Percentiles rank a stretch among this genome's conserved stretches.
Conservation (phyloP, 2,888 invertebrate species). For the Conomelus anceps region DNA sequence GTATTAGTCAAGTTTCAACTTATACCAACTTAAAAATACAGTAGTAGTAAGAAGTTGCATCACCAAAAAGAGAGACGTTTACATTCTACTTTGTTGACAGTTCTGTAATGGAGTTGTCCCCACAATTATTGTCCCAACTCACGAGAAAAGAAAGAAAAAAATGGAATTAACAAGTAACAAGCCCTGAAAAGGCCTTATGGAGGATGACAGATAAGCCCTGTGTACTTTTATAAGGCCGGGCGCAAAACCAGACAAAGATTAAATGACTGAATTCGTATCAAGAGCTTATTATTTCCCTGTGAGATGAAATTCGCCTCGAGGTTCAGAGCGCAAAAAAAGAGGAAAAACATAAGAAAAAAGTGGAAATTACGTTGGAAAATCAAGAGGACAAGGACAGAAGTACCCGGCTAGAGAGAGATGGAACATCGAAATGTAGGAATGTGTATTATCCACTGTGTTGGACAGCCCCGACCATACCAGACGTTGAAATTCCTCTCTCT, state of each 20-base stretch:
- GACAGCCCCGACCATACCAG: not conserved
- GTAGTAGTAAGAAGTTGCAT: no score
- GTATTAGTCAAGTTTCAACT: no score
- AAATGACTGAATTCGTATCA: not conserved
- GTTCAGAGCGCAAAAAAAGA: no score
- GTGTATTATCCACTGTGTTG: not conserved
- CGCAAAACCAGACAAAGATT: not conserved
- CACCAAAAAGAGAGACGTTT: not conserved
- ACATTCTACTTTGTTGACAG: not conserved
- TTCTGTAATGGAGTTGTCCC: not conserved
- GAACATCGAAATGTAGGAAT: not conserved
- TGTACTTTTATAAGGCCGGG: not conserved
- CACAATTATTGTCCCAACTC: not conserved
- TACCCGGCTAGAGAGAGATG: not conserved
- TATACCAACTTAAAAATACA: no score
- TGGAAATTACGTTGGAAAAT: not conserved
- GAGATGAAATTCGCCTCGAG: not conserved
- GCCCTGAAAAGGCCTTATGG: not conserved
- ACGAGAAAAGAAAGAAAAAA: not conserved
- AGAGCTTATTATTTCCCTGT: not conserved
- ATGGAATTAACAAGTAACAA: not conserved
- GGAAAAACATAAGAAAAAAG: not conserved
- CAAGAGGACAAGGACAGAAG: not conserved
- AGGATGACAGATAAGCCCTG: not conserved
- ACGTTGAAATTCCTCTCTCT: not conserved